phyloP scores from a whole-genome alignment of 2,113 vertebrate genomes.

The Bathybates hornii region DNA sequence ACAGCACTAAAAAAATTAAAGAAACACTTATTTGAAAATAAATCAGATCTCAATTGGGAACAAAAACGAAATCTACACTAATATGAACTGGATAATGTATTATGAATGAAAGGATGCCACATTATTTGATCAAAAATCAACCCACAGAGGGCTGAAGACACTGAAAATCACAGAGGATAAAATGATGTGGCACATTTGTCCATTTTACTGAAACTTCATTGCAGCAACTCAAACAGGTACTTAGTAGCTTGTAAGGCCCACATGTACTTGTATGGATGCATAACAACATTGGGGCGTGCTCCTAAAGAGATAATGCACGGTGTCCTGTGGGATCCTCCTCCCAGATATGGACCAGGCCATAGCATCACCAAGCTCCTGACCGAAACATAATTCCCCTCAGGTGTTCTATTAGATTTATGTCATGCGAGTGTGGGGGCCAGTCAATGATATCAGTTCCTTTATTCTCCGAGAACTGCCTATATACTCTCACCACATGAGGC shows the following conservation, averaged over 20 bases:
- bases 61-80: rapidly evolving
- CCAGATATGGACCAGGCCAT: not conserved
- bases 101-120: not conserved
- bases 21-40: not conserved
- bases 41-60: not conserved
- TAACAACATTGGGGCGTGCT: not conserved
- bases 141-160: rapidly evolving
- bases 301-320: not conserved
- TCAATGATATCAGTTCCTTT: not conserved
- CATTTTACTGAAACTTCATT: not conserved
- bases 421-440: not conserved
- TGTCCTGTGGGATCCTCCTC: not conserved
- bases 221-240: not conserved
- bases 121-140: not conserved
- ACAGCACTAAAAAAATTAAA: not conserved
- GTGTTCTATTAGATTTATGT: not conserved
- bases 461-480: not conserved
- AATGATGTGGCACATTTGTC: not conserved
- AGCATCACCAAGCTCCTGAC: not conserved
- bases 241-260: not conserved
- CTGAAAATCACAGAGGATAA: not conserved
- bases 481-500: not conserved
- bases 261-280: not conserved
- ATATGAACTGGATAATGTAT: not conserved
- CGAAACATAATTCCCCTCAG: not conserved